phyloP scores from a whole-genome alignment of 2,113 vertebrate genomes.

The Fukomys damarensis region DNA sequence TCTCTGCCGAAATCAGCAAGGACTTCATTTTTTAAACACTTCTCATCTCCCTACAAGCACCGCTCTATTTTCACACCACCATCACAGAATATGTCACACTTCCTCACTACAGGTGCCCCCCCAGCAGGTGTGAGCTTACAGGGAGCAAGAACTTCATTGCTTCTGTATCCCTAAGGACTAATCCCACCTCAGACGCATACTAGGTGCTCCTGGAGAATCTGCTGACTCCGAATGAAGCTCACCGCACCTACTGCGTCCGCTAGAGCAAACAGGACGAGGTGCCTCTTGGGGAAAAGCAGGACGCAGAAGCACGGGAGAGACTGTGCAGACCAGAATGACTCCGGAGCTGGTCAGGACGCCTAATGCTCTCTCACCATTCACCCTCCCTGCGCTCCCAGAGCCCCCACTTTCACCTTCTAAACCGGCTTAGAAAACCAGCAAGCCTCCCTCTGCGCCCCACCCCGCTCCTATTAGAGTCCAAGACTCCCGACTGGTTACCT shows the following conservation, averaged over 20 bases:
- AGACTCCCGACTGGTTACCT: slow-evolving; percentile 39
- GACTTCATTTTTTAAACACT: background rate
- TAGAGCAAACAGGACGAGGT: background rate
- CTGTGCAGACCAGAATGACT: slow-evolving; percentile 23
- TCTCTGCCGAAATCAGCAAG: background rate
- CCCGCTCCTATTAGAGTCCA: background rate
- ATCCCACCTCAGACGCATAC: background rate
- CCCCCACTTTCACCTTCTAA: background rate
- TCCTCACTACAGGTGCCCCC: background rate
- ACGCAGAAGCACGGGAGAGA: background rate
- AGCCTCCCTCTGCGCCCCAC: background rate
- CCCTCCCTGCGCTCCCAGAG: background rate
- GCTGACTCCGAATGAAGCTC: slow-evolving; percentile 57
- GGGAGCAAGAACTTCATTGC: background rate
- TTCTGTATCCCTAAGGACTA: background rate
- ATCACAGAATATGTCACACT: background rate
- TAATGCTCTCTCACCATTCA: background rate
- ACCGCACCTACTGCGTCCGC: background rate
- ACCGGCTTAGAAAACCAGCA: background rate
- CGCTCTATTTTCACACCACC: background rate
- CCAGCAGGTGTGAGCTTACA: background rate
- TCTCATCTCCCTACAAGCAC: background rate
- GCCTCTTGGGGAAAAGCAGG: slow-evolving; percentile 16
- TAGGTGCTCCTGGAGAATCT: background rate
- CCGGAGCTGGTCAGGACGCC: background rate